Base-by-base conservation (phyloP, 2,797 vertebrate species). In the Tokudaia muenninki region DNA sequence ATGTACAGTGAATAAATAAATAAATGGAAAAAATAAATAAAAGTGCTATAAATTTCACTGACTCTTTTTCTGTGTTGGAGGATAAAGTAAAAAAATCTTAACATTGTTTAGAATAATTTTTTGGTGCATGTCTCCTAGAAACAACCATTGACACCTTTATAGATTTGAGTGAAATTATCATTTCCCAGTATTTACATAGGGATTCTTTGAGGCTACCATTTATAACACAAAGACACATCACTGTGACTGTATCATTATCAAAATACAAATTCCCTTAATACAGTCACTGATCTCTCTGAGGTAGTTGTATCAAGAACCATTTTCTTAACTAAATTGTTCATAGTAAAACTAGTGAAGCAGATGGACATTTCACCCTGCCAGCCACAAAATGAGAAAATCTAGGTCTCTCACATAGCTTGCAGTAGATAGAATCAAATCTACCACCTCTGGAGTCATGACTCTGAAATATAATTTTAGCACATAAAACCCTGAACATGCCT, bases 251-350 rank as follows among this genome's bases (percentile, higher is more conserved):
- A 89, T 89, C 79, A 89, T 59, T 94, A 61, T 82, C 67, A 74
- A 92, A 96, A 92, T 90, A 90, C 59, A 87, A 93, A 70, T 79
- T 67, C 0, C 7, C 61, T 91, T 82, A 90, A 89, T 90, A 31
- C 24, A 88, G 81, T 24, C 94, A 95, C 87, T 86, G n/a, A 82
- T 70, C 31, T 83, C 29, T n/a, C 74, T 89, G 74, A 55, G 31
- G 17, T 77, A 92, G 21, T 81, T 80, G 79, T 63, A 8, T 72
- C 75, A 89, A 7, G 50, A 92, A 72, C 44, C 63, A 26, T 75
- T n/a, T 78, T 82, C 87, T 87, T 57, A 97, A 89, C 19, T 86
- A n/a, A 94, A 92, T 59, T 92, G 12, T 29, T 87, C 16, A 78
- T 47, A 92, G 75, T 74, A 95, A 91, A 87, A 63, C 34, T 17